Evolutionary conservation across 2,888 invertebrate species (phyloP), one percentile per base, ranked within the genome.

Genomic region (Scaptomyza tumidula): DNA sequence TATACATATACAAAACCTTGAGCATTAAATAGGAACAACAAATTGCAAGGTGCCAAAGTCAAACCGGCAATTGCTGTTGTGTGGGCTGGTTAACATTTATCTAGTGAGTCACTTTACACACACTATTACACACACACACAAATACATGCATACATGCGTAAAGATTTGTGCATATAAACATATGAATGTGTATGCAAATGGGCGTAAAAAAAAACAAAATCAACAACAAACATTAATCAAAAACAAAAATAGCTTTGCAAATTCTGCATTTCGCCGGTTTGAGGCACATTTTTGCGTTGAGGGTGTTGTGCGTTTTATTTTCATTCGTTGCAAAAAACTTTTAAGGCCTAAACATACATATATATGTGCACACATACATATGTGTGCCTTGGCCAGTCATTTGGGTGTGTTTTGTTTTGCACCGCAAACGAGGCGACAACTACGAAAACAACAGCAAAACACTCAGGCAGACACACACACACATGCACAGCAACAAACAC

Each of bases 391-490:
- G 48, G 49, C 39, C 43, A 67, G 46, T 75, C 67, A 67, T 76
- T 75, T 75, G 75, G 75, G 75, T 68, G 75, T 75, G 75, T 75
- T 75, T 75, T 75, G 75, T 75, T 75, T 75, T 77, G 75, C 68
- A 77, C 73, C 63, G 75, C 68, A 76, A 58, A 37, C 55, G 55
- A 71, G 35, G 41, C 61, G 35, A 70, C 74, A 62, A 71, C 52
- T 70, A 71, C 54, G 52, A 53, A 58, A 67, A 43, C 53, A 59
- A 50, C 53, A 57, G 43, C 37, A 10, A 44, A 53, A 49, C 49
- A 39, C 50, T 16, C 48, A 48, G n/a, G 41, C 53, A 39, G 3
- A 19, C 31, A 53, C 29, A 9, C 29, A 9, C 29, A 29, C 29
- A 24, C 24, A 19, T 19, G 19, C 19, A 19, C 19, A 19, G 19